Base-by-base conservation (phyloP, 2,888 invertebrate species). In the Tetragonula carbonaria region DNA sequence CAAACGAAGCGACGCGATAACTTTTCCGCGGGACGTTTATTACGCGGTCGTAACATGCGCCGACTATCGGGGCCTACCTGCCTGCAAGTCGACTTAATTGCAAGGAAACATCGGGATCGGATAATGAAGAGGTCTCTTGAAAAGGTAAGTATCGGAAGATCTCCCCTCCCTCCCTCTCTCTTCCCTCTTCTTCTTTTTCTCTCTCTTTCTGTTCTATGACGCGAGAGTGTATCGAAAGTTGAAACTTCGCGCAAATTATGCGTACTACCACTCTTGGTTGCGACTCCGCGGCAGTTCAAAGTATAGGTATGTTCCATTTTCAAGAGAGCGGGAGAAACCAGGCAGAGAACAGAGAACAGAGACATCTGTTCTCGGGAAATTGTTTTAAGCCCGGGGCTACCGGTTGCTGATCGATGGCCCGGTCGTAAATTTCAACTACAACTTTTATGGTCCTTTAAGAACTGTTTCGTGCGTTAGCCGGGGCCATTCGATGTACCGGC, bases 1-100 rank as follows among this genome's bases (percentile, higher is more conserved):
- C 87, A 86, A 90, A 88, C 86, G 89, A 84, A 90, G 88, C 91
- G 88, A 88, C 87, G 89, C 85, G 89, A 91, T 91, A 91, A 91
- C 91, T 91, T 90, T 90, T 82, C 87, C 82, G 78, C 83, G 81
- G 78, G 90, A 91, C 91, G 81, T 91, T 91, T 91, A 91, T 91
- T 90, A 87, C 87, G 87, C 80, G 84, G 78, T 79, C 82, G 84
- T 87, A 83, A 89, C 87, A 82, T 77, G 88, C 77, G 74, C 86
- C 87, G 88, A 83, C 77, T 84, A 80, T 88, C 85, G 77, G 67
- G 8, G 83, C 81, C 72, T 82, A 85, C 81, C 86, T 80, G 80
- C 78, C 33, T 78, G 73, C 77, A 50, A 73, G 86, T 75, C 86
- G 83, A 90, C 87, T 91, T 91, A 90, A 91, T 91, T 91, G 88